phyloP scores from a whole-genome alignment of 1,140 invertebrate genomes.

The Ips typographus region DNA sequence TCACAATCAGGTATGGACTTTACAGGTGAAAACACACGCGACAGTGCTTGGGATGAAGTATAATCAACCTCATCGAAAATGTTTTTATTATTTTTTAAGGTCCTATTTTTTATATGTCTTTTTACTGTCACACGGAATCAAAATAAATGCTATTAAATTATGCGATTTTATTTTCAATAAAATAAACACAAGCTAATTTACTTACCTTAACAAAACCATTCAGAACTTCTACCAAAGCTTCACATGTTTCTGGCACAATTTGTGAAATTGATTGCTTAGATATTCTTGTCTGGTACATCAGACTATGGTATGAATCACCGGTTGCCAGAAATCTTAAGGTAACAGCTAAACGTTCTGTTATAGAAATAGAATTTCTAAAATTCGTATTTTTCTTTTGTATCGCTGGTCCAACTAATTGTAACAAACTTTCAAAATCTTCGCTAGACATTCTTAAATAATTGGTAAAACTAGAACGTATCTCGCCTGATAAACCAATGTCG shows the following conservation, averaged over 20 bases:
- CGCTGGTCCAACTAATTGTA: too few species aligned
- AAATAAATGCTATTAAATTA: not conserved
- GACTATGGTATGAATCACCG: constrained; percentile 3
- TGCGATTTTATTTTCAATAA: not conserved
- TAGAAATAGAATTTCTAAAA: not conserved
- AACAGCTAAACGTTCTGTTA: constrained; percentile 34
- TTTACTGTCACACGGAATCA: not conserved
- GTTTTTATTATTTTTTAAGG: not conserved
- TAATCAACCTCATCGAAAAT: not conserved
- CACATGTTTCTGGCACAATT: not conserved
- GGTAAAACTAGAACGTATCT: too few species aligned
- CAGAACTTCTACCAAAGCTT: too few species aligned
- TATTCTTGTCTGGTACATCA: constrained; percentile 5
- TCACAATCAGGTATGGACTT: too few species aligned
- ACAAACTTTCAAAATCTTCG: too few species aligned
- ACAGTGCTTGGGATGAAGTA: not conserved
- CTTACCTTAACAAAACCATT: not conserved
- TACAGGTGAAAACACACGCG: too few species aligned
- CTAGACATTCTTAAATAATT: too few species aligned
- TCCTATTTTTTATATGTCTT: not conserved
- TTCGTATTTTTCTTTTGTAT: too few species aligned
- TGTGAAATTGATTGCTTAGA: constrained; percentile 9
- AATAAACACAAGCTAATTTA: not conserved
- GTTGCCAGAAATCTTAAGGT: constrained; percentile 5
- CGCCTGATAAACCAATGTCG: too few species aligned